These are phyloP conservation scores for Spilosoma lubricipeda DNA, from an alignment of 2,888 invertebrate species.

Conservation along the genomic window DNA sequence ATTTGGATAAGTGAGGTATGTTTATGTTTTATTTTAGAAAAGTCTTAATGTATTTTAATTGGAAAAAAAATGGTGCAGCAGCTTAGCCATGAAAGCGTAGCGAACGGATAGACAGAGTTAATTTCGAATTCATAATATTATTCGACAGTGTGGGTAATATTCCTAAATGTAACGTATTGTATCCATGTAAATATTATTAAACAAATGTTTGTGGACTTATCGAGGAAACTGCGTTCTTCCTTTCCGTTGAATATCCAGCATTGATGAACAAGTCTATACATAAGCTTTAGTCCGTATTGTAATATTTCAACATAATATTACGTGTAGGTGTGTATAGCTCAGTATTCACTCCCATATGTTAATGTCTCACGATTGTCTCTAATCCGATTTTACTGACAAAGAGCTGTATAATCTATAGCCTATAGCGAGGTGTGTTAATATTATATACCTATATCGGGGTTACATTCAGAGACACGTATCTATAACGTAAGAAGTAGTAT, in stretches of 20 bases:
- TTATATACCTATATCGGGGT: constrained; percentile 27
- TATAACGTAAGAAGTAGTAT: too few relatives aligned
- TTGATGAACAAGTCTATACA: not conserved
- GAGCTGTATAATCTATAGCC: constrained; percentile 35
- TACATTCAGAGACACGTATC: not conserved
- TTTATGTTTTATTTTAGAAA: not conserved
- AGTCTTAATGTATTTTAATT: not conserved
- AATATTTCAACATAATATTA: not conserved
- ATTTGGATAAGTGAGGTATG: not conserved
- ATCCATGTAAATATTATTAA: too few relatives aligned
- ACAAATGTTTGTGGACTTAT: too few relatives aligned
- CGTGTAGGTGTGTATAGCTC: not conserved
- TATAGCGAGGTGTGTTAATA: constrained; percentile 15
- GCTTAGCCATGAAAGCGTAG: too few relatives aligned
- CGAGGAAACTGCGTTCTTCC: too few relatives aligned
- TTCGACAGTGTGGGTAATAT: too few relatives aligned
- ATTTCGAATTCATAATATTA: too few relatives aligned
- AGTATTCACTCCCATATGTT: constrained; percentile 12
- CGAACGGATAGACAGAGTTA: too few relatives aligned
- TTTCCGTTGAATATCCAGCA: too few relatives aligned
- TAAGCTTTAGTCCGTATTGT: not conserved
- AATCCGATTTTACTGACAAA: constrained; percentile 33
- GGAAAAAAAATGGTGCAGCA: not conserved
- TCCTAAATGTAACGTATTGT: too few relatives aligned
- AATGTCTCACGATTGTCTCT: constrained; percentile 19